Percentiles rank a stretch among this genome's conserved stretches.
Evolutionary conservation across 2,113 vertebrate species (phyloP).

Genomic region (Macrotis lagotis): DNA sequence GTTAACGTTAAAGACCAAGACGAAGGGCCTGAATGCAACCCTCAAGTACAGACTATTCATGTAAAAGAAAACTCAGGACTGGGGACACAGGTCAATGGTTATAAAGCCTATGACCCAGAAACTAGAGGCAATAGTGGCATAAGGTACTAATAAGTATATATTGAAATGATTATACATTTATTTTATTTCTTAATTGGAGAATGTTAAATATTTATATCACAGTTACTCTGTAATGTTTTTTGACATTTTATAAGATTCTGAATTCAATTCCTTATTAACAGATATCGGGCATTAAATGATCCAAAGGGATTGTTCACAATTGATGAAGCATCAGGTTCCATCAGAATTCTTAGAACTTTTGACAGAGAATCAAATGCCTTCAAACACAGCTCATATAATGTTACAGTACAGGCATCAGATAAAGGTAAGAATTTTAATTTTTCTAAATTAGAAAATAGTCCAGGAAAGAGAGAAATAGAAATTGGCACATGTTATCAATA

Average conservation of each 20-base stretch:
- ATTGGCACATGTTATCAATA: neutral
- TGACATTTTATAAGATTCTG: neutral
- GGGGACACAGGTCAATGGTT: constrained; percentile 80
- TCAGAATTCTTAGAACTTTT: constrained; percentile 84
- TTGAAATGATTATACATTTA: neutral
- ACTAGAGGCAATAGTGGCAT: constrained; percentile 87
- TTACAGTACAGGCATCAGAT: constrained; percentile 83
- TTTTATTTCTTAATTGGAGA: neutral
- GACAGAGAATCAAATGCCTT: constrained; percentile 87
- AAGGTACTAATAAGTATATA: constrained; percentile 79
- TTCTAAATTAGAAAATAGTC: neutral
- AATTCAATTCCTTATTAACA: constrained; percentile 49
- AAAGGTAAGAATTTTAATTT: constrained; percentile 80
- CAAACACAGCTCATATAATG: constrained; percentile 82
- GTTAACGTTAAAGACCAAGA: constrained; percentile 85
- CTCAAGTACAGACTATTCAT: constrained; percentile 71
- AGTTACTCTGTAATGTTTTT: neutral
- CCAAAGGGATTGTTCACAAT: constrained; percentile 85
- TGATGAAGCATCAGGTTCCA: constrained; percentile 82
- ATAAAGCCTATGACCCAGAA: constrained; percentile 88
- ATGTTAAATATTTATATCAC: neutral
- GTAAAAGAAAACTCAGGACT: constrained; percentile 86
- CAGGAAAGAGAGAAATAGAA: neutral
- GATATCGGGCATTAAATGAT: constrained; percentile 71
- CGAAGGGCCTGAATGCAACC: constrained; percentile 90